Evolutionary conservation across 2,888 invertebrate species (phyloP).

Genomic region (Noctuana brunneofusca): DNA sequence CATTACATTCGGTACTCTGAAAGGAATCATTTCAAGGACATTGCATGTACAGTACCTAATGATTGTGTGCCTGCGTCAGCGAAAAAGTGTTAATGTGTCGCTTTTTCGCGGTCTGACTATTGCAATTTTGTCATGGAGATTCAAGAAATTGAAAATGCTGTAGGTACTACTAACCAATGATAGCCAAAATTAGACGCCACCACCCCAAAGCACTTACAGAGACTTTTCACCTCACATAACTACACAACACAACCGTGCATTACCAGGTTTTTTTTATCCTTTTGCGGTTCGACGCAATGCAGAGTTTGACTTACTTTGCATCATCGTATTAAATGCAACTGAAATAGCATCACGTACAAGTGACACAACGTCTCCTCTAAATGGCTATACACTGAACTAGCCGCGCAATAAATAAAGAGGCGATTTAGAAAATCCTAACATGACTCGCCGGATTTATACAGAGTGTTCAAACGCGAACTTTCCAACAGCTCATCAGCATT

Average conservation of each 20-base stretch:
- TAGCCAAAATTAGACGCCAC: too few species aligned
- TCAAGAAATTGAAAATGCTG: too few species aligned
- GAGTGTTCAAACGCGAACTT: conserved; percentile 71
- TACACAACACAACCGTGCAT: too few species aligned
- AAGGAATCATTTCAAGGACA: not conserved
- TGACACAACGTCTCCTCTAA: conserved; percentile 67
- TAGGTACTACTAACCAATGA: too few species aligned
- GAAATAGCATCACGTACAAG: conserved; percentile 50
- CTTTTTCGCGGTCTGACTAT: too few species aligned
- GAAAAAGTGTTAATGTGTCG: too few species aligned
- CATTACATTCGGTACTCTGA: not conserved
- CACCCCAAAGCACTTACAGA: too few species aligned
- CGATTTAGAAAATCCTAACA: conserved; percentile 79
- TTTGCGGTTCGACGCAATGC: not conserved
- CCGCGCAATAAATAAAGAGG: conserved; percentile 76
- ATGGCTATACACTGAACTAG: conserved; percentile 66
- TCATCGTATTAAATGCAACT: not conserved
- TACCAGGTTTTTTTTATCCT: not conserved
- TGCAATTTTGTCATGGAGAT: too few species aligned
- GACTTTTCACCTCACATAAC: too few species aligned
- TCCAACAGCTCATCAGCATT: conserved; percentile 75
- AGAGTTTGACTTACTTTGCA: not conserved
- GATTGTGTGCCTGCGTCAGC: too few species aligned
- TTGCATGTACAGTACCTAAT: not conserved
- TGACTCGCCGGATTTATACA: conserved; percentile 79